A percentile compares a stretch with the other conserved stretches of the same genome.
Evolutionary conservation across 1,140 invertebrate species (phyloP).

Genomic region (Calycopis cecrops): DNA sequence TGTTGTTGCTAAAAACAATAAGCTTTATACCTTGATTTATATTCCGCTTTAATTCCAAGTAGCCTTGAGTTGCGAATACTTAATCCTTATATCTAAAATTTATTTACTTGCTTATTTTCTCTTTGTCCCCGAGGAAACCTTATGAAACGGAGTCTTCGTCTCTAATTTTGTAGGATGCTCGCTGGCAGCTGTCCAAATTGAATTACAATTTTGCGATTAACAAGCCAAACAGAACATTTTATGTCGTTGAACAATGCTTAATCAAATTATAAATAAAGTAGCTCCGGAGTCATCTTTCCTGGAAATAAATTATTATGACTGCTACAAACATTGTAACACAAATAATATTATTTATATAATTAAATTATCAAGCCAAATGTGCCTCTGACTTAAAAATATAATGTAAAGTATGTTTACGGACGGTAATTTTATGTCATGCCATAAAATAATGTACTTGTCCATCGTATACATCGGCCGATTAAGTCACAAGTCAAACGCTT

Average conservation of each 20-base stretch:
- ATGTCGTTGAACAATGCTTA: background rate
- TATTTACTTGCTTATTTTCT: slow-evolving; percentile 15
- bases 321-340: too few relatives aligned
- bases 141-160: slow-evolving; percentile 16
- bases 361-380: too few relatives aligned
- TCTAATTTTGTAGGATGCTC: slow-evolving; percentile 6
- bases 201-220: slow-evolving; percentile 16
- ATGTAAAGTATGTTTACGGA: too few relatives aligned
- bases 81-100: slow-evolving; percentile 13
- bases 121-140: slow-evolving; percentile 14
- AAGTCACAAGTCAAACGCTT: too few relatives aligned
- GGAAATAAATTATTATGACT: too few relatives aligned
- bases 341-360: too few relatives aligned
- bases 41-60: slow-evolving; percentile 8
- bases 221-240: slow-evolving; percentile 12
- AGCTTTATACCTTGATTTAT: slow-evolving; percentile 3
- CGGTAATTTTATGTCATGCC: too few relatives aligned
- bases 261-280: slow-evolving; percentile 5
- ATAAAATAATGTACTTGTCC: too few relatives aligned
- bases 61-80: slow-evolving; percentile 13
- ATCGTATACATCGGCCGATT: too few relatives aligned
- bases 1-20: too few relatives aligned
- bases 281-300: too few relatives aligned
- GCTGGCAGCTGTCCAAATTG: slow-evolving; percentile 14
- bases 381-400: too few relatives aligned